A percentile compares a stretch with the other conserved stretches of the same genome.
Conservation (phyloP, 1,140 invertebrate species). For the Trichonephila inaurata region DNA sequence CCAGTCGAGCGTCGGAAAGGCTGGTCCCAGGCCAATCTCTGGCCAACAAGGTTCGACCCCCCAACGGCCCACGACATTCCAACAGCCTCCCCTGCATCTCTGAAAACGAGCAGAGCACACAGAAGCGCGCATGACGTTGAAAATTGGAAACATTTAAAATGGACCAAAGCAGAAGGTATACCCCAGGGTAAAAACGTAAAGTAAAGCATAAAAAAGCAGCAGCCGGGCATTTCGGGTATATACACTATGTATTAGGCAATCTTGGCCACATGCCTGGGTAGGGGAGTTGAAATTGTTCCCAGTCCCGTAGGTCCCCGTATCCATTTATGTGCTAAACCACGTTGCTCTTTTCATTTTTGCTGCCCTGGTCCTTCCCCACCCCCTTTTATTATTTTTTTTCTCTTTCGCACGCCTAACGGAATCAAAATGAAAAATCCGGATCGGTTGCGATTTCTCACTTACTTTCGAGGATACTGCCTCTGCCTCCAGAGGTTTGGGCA, state of each 20-base stretch:
- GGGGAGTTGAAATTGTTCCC: conserved; percentile 57
- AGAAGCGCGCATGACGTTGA: conserved; percentile 25
- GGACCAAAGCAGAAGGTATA: conserved; percentile 48
- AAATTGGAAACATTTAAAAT: conserved; percentile 71
- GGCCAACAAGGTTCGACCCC: conserved; percentile 53
- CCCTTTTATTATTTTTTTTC: not conserved
- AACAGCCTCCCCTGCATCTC: not conserved
- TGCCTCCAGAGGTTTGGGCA: not conserved
- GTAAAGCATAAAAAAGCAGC: conserved; percentile 47
- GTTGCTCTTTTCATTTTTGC: conserved; percentile 34
- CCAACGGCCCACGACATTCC: conserved; percentile 59
- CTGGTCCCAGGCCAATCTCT: conserved; percentile 65
- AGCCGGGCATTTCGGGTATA: conserved; percentile 6
- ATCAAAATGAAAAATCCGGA: conserved; percentile 45
- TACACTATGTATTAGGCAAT: conserved; percentile 67
- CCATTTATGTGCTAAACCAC: conserved; percentile 70
- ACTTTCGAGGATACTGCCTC: not conserved
- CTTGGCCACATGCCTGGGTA: conserved; percentile 59
- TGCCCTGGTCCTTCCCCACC: too few relatives aligned
- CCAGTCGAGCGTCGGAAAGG: not conserved
- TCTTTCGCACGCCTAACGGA: not conserved
- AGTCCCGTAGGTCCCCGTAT: conserved; percentile 10
- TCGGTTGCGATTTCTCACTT: conserved; percentile 58
- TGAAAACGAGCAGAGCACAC: conserved; percentile 8
- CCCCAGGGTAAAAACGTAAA: conserved; percentile 51